These are phyloP conservation scores for Rotaria sp. DNA, from an alignment of 2,888 invertebrate species.

Conservation along the genomic window DNA sequence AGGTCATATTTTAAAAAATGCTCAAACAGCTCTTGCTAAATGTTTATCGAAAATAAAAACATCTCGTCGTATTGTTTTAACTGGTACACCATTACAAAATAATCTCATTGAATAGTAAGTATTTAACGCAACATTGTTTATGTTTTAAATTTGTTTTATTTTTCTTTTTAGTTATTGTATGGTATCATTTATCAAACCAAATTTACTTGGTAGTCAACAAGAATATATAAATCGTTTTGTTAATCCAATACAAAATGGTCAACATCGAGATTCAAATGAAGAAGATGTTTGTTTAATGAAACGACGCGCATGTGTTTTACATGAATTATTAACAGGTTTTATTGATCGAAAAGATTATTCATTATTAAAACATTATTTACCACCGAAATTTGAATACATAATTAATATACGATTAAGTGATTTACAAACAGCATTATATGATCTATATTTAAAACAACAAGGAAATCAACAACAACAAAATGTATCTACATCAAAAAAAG, in stretches of 20 bases:
- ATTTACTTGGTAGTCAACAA: conserved; percentile 79
- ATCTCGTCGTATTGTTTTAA: conserved; percentile 80
- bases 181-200: conserved; percentile 96
- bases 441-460: conserved; percentile 28
- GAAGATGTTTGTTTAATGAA: conserved; percentile 85
- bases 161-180: conserved; percentile 69
- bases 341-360: conserved; percentile 82
- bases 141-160: not conserved
- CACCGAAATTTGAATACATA: conserved; percentile 91
- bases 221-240: conserved; percentile 90
- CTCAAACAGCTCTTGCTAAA: conserved; percentile 77
- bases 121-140: no score
- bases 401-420: conserved; percentile 75
- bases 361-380: conserved; percentile 82
- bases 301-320: conserved; percentile 82
- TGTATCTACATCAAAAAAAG: not conserved
- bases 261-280: conserved; percentile 83
- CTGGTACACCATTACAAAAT: conserved; percentile 94
- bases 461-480: not conserved
- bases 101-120: conserved; percentile 63
- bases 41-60: conserved; percentile 72
- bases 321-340: conserved; percentile 83
- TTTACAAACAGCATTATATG: conserved; percentile 48
- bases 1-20: conserved; percentile 90
- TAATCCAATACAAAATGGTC: conserved; percentile 91